Evolutionary conservation across 2,888 invertebrate genomes (phyloP).

Genomic region (Stenoptilia bipunctidactyla): DNA sequence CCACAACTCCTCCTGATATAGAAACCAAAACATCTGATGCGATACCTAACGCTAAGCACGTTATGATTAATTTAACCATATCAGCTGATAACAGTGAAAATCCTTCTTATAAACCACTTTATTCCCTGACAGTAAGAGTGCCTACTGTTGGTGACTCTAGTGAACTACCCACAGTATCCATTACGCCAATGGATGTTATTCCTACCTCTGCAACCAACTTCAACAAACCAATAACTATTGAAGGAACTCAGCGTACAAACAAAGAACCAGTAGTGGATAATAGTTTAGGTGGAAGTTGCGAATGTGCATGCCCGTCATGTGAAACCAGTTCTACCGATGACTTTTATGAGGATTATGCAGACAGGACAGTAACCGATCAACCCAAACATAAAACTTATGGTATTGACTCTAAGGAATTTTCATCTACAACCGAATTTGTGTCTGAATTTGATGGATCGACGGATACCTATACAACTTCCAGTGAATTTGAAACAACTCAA

Average conservation of each 20-base stretch:
- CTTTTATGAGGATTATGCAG: constrained; percentile 49
- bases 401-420: constrained; percentile 17
- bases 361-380: constrained; percentile 18
- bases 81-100: constrained; percentile 73
- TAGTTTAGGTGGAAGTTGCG: constrained; percentile 78
- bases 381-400: not conserved
- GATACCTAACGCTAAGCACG: constrained; percentile 67
- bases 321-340: constrained; percentile 45
- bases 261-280: constrained; percentile 22
- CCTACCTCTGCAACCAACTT: constrained; percentile 53
- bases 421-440: constrained; percentile 27
- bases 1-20: constrained; percentile 27
- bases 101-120: constrained; percentile 74
- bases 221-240: constrained; percentile 51
- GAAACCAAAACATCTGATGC: constrained; percentile 41
- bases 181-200: constrained; percentile 56
- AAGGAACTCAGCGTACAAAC: constrained; percentile 31
- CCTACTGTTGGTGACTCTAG: constrained; percentile 73
- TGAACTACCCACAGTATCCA: constrained; percentile 68
- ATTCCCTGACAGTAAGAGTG: constrained; percentile 84
- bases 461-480: not conserved
- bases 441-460: constrained; percentile 19
- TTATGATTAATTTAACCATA: constrained; percentile 86
- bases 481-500: not conserved
- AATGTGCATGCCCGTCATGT: constrained; percentile 81